Percentiles rank a stretch among this genome's conserved stretches.
Evolutionary conservation across 2,888 invertebrate genomes (phyloP).

Genomic region (Acrobeloides nanus): DNA sequence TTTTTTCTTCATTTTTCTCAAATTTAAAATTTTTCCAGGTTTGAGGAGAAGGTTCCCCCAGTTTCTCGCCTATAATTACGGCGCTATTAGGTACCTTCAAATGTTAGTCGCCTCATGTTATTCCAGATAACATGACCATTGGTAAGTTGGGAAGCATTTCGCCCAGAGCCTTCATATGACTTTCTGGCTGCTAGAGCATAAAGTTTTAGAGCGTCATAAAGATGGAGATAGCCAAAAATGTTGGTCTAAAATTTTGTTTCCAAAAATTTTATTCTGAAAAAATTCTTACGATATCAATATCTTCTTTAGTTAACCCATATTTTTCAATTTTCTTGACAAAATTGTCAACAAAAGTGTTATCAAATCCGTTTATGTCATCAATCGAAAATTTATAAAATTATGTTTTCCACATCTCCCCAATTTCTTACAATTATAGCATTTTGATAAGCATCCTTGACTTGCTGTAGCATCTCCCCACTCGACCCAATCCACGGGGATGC

Average conservation of each 20-base stretch:
- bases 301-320: constrained; percentile 21
- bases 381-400: constrained; percentile 12
- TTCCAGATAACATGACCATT: constrained; percentile 46
- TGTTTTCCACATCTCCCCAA: not conserved
- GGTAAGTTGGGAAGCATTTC: constrained; percentile 32
- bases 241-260: constrained; percentile 21
- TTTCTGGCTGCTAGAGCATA: constrained; percentile 42
- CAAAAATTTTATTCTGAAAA: too few species aligned
- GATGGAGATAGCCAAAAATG: constrained; percentile 31
- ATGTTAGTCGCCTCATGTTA: constrained; percentile 40
- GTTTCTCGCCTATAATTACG: not conserved
- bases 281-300: constrained; percentile 25
- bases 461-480: constrained; percentile 42
- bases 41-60: not conserved
- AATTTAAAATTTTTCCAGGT: too few species aligned
- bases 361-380: constrained; percentile 36
- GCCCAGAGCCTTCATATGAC: constrained; percentile 17
- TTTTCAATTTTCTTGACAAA: constrained; percentile 19
- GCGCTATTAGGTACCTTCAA: constrained; percentile 30
- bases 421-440: constrained; percentile 43
- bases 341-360: constrained; percentile 23
- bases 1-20: too few species aligned
- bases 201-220: constrained; percentile 28
- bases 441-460: constrained; percentile 44
- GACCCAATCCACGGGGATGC: constrained; percentile 46